Evolutionary conservation across 2,888 invertebrate species (phyloP).

Genomic region (Aspidapion aeneum): DNA sequence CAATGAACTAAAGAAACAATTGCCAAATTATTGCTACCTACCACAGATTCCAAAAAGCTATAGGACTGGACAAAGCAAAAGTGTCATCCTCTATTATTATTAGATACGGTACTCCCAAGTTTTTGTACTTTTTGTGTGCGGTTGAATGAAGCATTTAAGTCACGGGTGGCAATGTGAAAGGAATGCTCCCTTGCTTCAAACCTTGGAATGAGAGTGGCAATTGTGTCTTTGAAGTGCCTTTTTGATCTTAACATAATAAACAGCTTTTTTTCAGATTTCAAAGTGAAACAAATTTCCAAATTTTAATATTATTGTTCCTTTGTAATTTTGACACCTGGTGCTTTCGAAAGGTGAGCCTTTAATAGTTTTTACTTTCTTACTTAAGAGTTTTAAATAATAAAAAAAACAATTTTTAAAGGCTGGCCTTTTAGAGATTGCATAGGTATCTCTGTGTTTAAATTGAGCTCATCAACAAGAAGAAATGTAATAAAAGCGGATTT

Average conservation of each 20-base stretch:
- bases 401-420: no score
- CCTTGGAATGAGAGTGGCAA: background rate
- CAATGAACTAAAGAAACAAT: conserved; percentile 30
- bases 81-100: conserved; percentile 35
- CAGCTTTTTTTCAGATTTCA: conserved; percentile 32
- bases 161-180: conserved; percentile 30
- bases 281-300: conserved; percentile 44
- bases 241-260: conserved; percentile 4
- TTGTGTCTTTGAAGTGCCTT: conserved; percentile 11
- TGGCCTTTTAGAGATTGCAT: no score
- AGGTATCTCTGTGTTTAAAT: no score
- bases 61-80: conserved; percentile 27
- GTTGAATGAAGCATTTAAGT: conserved; percentile 32
- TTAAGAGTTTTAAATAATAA: background rate
- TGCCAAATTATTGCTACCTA: conserved; percentile 36
- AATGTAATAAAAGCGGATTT: no score
- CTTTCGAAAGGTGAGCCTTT: conserved; percentile 14
- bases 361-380: conserved; percentile 1
- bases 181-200: conserved; percentile 11
- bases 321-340: conserved; percentile 26
- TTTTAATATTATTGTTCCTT: conserved; percentile 41
- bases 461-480: no score
- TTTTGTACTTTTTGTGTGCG: conserved; percentile 30
- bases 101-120: conserved; percentile 40
- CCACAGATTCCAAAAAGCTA: conserved; percentile 35